Evolutionary conservation across 2,113 vertebrate species (phyloP), one percentile per base, ranked within the genome.

Genomic region (Agelaius phoeniceus): DNA sequence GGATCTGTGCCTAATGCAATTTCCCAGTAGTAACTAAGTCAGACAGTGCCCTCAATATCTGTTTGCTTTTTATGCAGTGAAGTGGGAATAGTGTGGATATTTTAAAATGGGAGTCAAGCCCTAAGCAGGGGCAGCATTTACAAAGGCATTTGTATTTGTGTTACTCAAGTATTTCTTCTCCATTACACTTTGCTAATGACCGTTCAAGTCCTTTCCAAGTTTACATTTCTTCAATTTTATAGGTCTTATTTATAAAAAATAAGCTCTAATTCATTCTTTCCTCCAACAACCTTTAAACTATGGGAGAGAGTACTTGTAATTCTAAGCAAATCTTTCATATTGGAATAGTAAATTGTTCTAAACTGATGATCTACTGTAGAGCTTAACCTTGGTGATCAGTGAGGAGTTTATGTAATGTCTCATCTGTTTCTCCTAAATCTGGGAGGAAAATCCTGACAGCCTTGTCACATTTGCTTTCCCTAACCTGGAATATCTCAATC

Each of bases 1-100:
- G 69, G 65, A 89, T 81, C 61, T 90, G 44, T 84, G 76, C 80
- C 90, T 90, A 90, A 87, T 94, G 92, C 80, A 62, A 5, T 93
- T 93, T 89, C 87, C 78, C 54, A 84, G 69, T 88, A 67, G 75
- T 72, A 87, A 89, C 79, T 86, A 75, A 61, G 87, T 78, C 46
- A 87, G 96, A 65, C 26, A 27, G 54, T 82, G 83, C n/a, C 41
- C 52, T 96, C 62, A 24, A 43, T 87, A 62, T 82, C 75, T 89
- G 18, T 74, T 94, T 91, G 66, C 33, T 86, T 75, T 84, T 91
- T 78, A 84, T 89, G 27, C 46, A 23, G 15, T 39, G 84, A 49
- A 37, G 44, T 26, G 26, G 52, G 48, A 41, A 57, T 72, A 49
- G 15, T 19, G 41, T 84, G 41, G 75, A 9, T 61, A 46, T 59